Base-by-base conservation (phyloP, 1,140 invertebrate genomes). In the Linepithema humile region DNA sequence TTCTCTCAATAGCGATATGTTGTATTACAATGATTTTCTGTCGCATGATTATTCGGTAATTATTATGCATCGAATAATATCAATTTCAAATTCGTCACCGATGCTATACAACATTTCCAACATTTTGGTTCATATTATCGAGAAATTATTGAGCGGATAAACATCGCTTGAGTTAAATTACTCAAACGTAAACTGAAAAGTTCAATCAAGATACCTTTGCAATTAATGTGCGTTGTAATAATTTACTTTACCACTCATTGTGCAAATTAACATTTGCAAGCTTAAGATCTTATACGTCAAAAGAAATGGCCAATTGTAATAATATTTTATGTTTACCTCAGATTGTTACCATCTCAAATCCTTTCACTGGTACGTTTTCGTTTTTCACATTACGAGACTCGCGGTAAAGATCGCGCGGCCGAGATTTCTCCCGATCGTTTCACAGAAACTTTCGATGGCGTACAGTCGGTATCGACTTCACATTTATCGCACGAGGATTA, bases 1-100 rank as follows among this genome's bases (percentile, higher is more conserved):
- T 15, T 72, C 32, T 70, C 38, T 62, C 38, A 38, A 75, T 84
- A 84, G 62, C 85, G 86, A 86, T 88, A 88, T 88, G 86, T 87
- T 70, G 48, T 83, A 64, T 65, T 83, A 9, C 50, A 35, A 59
- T 59, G 57, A 77, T 77, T 50, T 45, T 20, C 26, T 23, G 57
- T 67, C n/a, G 38, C 32, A 60, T 20, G 32, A 50, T 50, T 20
- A 35, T 64, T 72, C n/a, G 38, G 55, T 45, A 40, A 60, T 64
- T 64, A 62, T n/a, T n/a, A n/a, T n/a, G n/a, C 29, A 26, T 32
- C 43, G 20, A 23, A 59, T 50, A 78, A 59, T 48, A 64, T 38
- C 65, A 23, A 26, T 35, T 35, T 17, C 12, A 50, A 82, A 74
- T 74, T 48, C 55, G 45, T 45, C 35, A 45, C 4, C 57, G 50